Evolutionary conservation across 2,797 vertebrate genomes (phyloP), one percentile per base, ranked within the genome.

Genomic region (Enteromius argenteus): DNA sequence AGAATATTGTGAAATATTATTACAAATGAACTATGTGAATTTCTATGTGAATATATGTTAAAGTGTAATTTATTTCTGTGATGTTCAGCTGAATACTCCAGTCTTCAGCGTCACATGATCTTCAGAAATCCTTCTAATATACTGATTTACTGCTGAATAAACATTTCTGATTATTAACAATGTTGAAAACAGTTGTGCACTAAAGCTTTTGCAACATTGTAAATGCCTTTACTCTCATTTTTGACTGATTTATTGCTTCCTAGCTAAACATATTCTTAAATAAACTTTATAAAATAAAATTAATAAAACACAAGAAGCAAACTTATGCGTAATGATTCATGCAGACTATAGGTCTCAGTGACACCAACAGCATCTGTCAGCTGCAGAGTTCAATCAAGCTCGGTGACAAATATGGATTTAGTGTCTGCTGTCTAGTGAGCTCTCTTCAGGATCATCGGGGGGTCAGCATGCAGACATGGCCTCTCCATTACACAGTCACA

Each of bases 391-490:
- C 39, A 69, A 49, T 81, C 68, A 73, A 73, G 56, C 60, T 23
- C 32, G n/a, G 21, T 75, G 79, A 81, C 21, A 58, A 30, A 77
- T 71, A 46, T 68, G 79, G 73, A 62, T 81, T 81, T 76, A 80
- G 81, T 81, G 84, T 68, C 68, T 85, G 46, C 14, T 27, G 80
- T 72, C 46, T 49, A 27, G 30, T 49, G 60, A 81, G 72, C 44
- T 30, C 30, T 49, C 23, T 35, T 32, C 77, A 78, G 60, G 72
- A 75, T 68, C 66, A 81, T 80, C 49, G 30, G 30, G 60, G 46
- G 37, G 49, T 66, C 51, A 74, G 46, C 32, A 67, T 86, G 37
- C 37, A 30, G 17, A 17, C 11, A 27, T 66, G 30, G 66, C 58
- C n/a, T 67, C 68, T 66, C 68, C 13, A 75, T 84, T 71, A 66